Conservation (phyloP, 2,113 vertebrate species). For the Odobenus rosmarus region DNA sequence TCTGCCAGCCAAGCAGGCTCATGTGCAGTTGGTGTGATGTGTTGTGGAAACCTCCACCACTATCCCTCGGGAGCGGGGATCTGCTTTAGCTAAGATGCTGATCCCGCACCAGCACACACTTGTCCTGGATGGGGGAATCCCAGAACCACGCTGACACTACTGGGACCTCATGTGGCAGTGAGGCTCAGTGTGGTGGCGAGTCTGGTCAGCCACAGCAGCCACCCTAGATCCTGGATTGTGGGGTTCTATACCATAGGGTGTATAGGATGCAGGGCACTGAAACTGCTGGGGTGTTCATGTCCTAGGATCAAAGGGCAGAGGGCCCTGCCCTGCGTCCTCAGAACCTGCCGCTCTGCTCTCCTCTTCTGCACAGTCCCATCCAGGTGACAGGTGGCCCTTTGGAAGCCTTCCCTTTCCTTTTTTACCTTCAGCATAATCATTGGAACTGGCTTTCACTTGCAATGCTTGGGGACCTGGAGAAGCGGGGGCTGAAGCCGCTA, state of each 20-base stretch:
- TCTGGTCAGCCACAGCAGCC: not conserved
- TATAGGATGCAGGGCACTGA: no score
- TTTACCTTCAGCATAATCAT: not conserved
- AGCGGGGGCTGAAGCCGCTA: accelerated
- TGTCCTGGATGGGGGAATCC: not conserved
- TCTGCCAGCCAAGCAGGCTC: not conserved
- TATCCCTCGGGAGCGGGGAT: accelerated
- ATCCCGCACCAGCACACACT: not conserved
- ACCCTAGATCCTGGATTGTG: not conserved
- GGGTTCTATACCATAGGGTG: accelerated
- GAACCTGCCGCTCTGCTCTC: not conserved
- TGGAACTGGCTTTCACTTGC: not conserved
- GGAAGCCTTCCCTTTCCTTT: not conserved
- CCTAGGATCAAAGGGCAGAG: not conserved
- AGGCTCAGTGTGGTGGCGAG: not conserved
- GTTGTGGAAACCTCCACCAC: accelerated
- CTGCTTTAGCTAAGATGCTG: not conserved
- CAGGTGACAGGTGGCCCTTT: not conserved
- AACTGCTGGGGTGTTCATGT: not conserved
- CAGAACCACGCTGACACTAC: accelerated
- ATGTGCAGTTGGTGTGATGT: not conserved
- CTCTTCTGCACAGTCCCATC: not conserved
- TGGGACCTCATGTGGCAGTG: not conserved
- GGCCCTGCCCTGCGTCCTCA: not conserved
- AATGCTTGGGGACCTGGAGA: not conserved